phyloP scores from a whole-genome alignment of 2,113 vertebrate genomes.

The Rhipidura dahli region DNA sequence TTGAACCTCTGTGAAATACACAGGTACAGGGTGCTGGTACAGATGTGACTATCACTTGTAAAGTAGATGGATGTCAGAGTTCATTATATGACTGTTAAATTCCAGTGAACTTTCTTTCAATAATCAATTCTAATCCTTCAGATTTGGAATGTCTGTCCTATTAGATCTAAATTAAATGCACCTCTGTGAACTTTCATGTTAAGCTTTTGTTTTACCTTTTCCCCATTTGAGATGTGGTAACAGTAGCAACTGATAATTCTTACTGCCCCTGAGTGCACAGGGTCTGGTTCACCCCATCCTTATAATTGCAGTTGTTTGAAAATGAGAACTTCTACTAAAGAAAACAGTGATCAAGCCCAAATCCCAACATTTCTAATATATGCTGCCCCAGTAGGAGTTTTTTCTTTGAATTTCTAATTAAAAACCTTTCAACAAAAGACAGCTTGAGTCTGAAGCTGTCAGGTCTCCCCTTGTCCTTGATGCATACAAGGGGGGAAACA shows the following conservation, averaged over 20 bases:
- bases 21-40: neutral
- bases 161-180: constrained; percentile 37
- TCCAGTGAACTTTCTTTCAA: neutral
- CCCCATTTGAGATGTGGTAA: neutral
- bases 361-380: constrained; percentile 42
- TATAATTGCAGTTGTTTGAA: constrained; percentile 43
- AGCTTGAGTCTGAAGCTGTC: constrained; percentile 54
- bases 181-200: neutral
- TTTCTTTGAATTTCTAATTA: constrained; percentile 68
- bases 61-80: neutral
- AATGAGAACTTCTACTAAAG: constrained; percentile 17
- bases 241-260: neutral
- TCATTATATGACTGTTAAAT: neutral
- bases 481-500: neutral
- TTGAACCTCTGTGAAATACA: neutral
- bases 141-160: neutral
- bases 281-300: neutral
- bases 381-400: constrained; percentile 39
- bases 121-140: neutral
- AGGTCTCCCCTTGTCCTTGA: constrained; percentile 52
- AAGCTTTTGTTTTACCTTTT: neutral
- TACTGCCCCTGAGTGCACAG: neutral
- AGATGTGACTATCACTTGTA: neutral
- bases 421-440: constrained; percentile 56
- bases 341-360: constrained; percentile 46